These are phyloP conservation scores for Xerus rutilus DNA, from an alignment of 2,797 vertebrate genomes.

Conservation along the genomic window DNA sequence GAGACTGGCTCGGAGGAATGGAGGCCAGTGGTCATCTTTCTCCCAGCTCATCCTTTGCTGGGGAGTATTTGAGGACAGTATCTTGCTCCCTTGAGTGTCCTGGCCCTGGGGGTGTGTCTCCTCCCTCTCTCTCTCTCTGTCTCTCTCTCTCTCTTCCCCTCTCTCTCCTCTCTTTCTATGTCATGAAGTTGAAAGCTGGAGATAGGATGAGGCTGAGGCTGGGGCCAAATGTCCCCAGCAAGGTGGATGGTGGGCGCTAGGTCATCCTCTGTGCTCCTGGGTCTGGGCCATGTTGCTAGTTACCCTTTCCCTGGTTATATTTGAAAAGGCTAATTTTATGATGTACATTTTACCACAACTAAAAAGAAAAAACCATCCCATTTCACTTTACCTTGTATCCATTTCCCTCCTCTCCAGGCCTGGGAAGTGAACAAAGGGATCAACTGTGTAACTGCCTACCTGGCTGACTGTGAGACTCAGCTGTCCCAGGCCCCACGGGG, in stretches of 20 bases:
- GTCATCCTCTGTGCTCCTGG: background rate
- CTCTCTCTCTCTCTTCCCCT: background rate
- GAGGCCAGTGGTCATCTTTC: background rate
- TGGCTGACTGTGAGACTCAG: constrained; percentile 91
- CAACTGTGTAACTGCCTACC: constrained; percentile 91
- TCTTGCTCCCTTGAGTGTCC: background rate
- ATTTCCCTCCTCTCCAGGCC: constrained; percentile 84
- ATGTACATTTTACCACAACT: background rate
- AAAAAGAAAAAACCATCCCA: background rate
- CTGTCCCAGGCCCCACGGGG: constrained; percentile 82
- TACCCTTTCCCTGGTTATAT: background rate
- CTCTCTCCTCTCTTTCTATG: too few species aligned
- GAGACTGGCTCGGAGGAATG: background rate
- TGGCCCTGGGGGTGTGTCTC: background rate
- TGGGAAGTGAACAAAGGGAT: constrained; percentile 88
- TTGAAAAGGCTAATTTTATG: background rate
- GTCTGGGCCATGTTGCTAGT: background rate
- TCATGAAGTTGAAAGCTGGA: background rate
- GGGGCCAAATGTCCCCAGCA: background rate
- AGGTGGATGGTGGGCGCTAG: background rate
- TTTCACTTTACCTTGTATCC: background rate
- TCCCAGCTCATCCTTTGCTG: background rate
- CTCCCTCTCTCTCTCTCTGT: too few species aligned
- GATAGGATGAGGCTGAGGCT: background rate
- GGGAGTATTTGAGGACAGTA: background rate